A percentile compares a stretch with the other conserved stretches of the same genome.
Conservation (phyloP, 2,113 vertebrate species). For the Cynopterus brachyotis region DNA sequence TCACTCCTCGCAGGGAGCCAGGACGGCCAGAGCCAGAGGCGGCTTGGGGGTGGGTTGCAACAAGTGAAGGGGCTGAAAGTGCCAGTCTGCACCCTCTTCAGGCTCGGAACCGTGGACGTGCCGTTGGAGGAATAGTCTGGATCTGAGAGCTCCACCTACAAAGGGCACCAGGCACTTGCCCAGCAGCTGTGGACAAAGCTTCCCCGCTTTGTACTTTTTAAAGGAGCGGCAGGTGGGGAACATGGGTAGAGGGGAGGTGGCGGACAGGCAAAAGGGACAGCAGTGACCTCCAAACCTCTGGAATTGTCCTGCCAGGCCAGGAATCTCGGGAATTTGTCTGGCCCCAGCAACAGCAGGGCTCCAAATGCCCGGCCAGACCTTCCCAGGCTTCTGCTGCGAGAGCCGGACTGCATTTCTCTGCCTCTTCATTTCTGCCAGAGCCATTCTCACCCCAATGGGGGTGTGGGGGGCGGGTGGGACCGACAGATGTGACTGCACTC, state of each 20-base stretch:
- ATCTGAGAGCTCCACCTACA: not conserved
- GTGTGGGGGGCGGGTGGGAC: not conserved
- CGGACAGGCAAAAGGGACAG: not conserved
- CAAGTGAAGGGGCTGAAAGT: not conserved
- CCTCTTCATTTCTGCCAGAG: not conserved
- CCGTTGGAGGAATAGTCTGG: not conserved
- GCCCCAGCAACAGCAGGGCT: not conserved
- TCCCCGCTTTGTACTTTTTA: not conserved
- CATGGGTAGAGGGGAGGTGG: not conserved
- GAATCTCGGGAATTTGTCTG: not conserved
- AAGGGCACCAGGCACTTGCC: not conserved
- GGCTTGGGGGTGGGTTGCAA: not conserved
- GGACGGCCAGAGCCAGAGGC: not conserved
- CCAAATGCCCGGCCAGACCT: not conserved
- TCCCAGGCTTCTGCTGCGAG: fast-evolving
- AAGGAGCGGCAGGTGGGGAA: not conserved
- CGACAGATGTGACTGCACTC: fast-evolving
- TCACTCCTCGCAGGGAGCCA: not conserved
- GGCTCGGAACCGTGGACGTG: not conserved
- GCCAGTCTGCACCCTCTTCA: not conserved
- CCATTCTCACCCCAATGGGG: fast-evolving
- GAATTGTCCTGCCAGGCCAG: not conserved
- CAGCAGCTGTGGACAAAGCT: not conserved
- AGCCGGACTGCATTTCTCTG: no score
- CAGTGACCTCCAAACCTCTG: not conserved